phyloP scores from a whole-genome alignment of 92 coral and sea anemone species.

The Porites evermanni region DNA sequence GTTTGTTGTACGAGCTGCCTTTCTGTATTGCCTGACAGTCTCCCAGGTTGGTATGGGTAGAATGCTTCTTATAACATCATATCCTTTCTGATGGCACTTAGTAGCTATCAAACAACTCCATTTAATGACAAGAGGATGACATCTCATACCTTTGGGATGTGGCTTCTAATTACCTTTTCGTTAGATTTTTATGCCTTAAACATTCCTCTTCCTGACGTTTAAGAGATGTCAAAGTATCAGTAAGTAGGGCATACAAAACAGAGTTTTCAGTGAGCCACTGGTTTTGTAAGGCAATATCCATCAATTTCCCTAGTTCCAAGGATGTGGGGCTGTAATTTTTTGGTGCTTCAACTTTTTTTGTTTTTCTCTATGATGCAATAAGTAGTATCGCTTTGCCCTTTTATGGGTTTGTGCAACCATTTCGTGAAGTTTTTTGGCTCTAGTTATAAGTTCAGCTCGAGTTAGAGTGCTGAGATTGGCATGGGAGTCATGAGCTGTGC shows the following conservation, averaged over 20 bases:
- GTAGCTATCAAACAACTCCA: conserved; percentile 62
- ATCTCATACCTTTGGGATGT: conserved; percentile 67
- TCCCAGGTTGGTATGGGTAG: conserved; percentile 50
- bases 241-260: conserved; percentile 33
- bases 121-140: conserved; percentile 60
- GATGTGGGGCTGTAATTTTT: conserved; percentile 41
- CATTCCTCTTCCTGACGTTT: conserved; percentile 46
- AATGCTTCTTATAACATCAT: conserved; percentile 48
- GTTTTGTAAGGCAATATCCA: conserved; percentile 41
- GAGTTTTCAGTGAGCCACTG: conserved; percentile 55
- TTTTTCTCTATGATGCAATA: conserved; percentile 30
- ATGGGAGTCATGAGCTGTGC: conserved; percentile 24
- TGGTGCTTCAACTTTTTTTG: conserved; percentile 30
- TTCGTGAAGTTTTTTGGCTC: conserved; percentile 38
- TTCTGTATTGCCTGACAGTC: too few species aligned
- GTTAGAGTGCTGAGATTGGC: conserved; percentile 24
- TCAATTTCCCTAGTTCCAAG: conserved; percentile 44
- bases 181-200: conserved; percentile 25
- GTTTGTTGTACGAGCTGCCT: conserved; percentile 23
- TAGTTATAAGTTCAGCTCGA: conserved; percentile 33
- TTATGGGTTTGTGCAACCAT: conserved; percentile 5
- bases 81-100: conserved; percentile 52
- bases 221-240: conserved; percentile 38
- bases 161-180: conserved; percentile 38
- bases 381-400: conserved; percentile 2